Conservation (phyloP, 1,140 invertebrate genomes). For the Theocolax elegans region DNA sequence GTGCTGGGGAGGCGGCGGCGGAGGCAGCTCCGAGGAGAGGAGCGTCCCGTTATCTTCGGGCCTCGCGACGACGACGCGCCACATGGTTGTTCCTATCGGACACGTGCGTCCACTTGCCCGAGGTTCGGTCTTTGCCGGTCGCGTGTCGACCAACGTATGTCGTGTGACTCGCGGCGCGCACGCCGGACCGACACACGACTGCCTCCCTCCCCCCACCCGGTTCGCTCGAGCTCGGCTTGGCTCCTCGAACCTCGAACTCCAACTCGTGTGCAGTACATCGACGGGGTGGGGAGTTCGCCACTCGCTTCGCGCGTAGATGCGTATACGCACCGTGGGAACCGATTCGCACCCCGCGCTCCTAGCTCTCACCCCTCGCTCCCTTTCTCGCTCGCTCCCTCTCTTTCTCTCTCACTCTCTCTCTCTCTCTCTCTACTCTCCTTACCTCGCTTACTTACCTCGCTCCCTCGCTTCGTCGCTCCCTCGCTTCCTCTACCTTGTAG, state of each 20-base stretch:
- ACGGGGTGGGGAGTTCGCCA: neutral
- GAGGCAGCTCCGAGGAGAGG: constrained; percentile 60
- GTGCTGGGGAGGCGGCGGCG: neutral
- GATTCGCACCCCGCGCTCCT: neutral
- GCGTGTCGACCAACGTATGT: constrained; percentile 69
- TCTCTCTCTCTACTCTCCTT: neutral
- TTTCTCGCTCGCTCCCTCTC: neutral
- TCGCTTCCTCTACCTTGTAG: too few species aligned
- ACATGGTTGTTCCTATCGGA: constrained; percentile 62
- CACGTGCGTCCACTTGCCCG: constrained; percentile 23
- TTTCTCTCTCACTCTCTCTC: neutral
- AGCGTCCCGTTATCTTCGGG: constrained; percentile 62
- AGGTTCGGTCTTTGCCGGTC: constrained; percentile 58
- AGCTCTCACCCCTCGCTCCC: neutral
- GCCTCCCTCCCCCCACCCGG: constrained; percentile 45
- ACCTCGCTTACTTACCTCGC: neutral
- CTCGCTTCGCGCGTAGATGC: neutral
- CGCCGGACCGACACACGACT: constrained; percentile 62
- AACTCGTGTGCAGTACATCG: too few species aligned
- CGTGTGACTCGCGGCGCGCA: constrained; percentile 60
- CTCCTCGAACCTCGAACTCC: too few species aligned
- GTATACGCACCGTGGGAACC: neutral
- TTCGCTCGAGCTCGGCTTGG: too few species aligned
- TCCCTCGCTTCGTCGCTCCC: neutral
- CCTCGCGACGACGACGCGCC: constrained; percentile 68